Evolutionary conservation across 2,797 vertebrate genomes (phyloP), one percentile per base, ranked within the genome.

Genomic region (Nannoperca australis): DNA sequence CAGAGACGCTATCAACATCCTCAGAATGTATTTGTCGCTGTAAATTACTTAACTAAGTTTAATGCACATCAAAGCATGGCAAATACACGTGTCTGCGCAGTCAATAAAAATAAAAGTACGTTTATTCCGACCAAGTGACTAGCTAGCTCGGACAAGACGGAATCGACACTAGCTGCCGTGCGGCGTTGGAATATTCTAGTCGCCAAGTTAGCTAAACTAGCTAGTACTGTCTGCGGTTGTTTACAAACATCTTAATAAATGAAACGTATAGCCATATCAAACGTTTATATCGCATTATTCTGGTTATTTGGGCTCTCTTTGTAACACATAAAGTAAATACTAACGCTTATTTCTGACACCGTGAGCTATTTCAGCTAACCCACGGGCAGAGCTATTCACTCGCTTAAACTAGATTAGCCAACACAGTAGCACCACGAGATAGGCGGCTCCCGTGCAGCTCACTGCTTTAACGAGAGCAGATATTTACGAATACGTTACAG

Each of bases 171-270:
- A 22, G 51, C 66, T 45, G 22, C 71, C 73, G 67, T 81, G 84
- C 68, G 56, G 60, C 83, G 76, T 53, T 85, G 64, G 81, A 92
- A 92, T 79, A 86, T 90, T 93, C 87, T 76, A 84, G 88, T 82
- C 17, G 59, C 53, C 38, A 73, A 44, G 7, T 76, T 81, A 85
- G 80, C 87, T 45, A 30, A 27, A 13, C 34, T 78, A 60, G 67
- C 73, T 51, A 63, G 22, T 3, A 5, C 38, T n/a, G 55, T 65
- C 38, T 75, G 62, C 71, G 59, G 71, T 44, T 79, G 69, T 79
- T 83, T 82, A 40, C 62, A 51, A 17, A 11, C 15, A 11, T 13
- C 12, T 15, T 2, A 17, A 60, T 15, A 38, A 66, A 3, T 0
- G 2, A 0, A 24, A 27, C 8, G 12, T 14, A 15, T 7, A 13